Percentiles rank a stretch among this genome's conserved stretches.
phyloP scores from a whole-genome alignment of 2,888 invertebrate genomes.

The Mesochorus sp. region DNA sequence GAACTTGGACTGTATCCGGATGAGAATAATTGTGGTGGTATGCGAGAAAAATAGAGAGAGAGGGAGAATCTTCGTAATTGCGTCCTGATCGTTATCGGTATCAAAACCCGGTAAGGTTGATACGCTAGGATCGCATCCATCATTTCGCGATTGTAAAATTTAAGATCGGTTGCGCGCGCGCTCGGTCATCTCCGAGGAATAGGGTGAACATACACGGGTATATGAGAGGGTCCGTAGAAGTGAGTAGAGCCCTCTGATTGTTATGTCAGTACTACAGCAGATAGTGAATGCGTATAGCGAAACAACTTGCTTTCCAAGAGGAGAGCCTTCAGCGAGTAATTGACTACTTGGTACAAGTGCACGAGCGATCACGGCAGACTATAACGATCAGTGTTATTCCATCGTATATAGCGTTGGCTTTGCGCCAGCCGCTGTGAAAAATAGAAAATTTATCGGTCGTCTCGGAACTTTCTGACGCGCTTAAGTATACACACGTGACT shows the following conservation, averaged over 20 bases:
- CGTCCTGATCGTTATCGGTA: slow-evolving; percentile 54
- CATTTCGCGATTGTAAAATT: slow-evolving; percentile 43
- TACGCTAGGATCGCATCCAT: slow-evolving; percentile 34
- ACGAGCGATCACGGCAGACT: slow-evolving; percentile 20
- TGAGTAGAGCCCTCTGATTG: slow-evolving; percentile 40
- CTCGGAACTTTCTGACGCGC: background rate
- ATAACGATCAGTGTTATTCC: slow-evolving; percentile 25
- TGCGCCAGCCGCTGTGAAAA: slow-evolving; percentile 40
- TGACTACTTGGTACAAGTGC: slow-evolving; percentile 42
- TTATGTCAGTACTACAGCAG: slow-evolving; percentile 39
- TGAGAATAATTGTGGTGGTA: slow-evolving; percentile 23
- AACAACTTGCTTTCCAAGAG: slow-evolving; percentile 24
- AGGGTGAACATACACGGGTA: background rate
- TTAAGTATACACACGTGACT: slow-evolving; percentile 51
- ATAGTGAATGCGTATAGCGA: slow-evolving; percentile 32
- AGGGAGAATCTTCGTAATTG: slow-evolving; percentile 23
- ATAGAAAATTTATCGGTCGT: slow-evolving; percentile 18
- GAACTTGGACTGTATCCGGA: slow-evolving; percentile 11
- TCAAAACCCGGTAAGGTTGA: slow-evolving; percentile 17
- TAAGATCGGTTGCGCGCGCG: slow-evolving; percentile 4
- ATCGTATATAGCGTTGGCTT: slow-evolving; percentile 31
- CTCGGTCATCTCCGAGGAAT: background rate
- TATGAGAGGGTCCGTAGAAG: slow-evolving; percentile 9
- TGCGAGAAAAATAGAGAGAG: background rate
- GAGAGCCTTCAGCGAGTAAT: slow-evolving; percentile 32